Conservation (phyloP, 2,797 vertebrate species). For the Peromyscus attwateri region DNA sequence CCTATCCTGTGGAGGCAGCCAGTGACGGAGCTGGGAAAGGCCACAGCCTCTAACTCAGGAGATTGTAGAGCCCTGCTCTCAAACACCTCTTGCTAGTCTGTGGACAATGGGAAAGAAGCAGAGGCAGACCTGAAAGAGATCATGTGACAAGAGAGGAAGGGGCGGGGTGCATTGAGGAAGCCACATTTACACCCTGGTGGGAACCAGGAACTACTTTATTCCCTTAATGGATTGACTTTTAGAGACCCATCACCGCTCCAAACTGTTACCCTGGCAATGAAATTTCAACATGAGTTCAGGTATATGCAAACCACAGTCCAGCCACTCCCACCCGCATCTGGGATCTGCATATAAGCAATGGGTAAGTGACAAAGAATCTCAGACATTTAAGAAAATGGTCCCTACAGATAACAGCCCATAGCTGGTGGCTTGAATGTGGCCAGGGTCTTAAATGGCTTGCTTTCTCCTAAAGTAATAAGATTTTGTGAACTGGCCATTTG, state of each 20-base stretch:
- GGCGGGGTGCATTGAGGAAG: too few relatives aligned
- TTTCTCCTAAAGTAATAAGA: background rate
- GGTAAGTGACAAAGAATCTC: background rate
- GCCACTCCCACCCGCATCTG: too few relatives aligned
- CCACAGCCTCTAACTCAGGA: background rate
- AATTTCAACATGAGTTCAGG: background rate
- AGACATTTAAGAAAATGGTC: background rate
- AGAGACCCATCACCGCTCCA: too few relatives aligned
- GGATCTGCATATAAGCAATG: accelerated
- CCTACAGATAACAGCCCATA: background rate
- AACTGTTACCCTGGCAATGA: background rate
- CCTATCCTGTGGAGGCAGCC: background rate
- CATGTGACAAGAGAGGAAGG: background rate
- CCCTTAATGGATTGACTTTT: too few relatives aligned
- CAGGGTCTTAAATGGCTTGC: background rate
- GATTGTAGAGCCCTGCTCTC: background rate
- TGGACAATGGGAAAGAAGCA: background rate
- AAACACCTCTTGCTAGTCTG: background rate
- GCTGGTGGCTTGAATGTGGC: too few relatives aligned
- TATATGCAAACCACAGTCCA: background rate
- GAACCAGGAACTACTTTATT: background rate
- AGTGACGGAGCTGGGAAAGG: too few relatives aligned
- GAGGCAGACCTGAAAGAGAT: background rate
- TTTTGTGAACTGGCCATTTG: background rate
- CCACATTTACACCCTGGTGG: background rate